These are phyloP conservation scores for Cephalopholis sonnerati DNA, from an alignment of 2,113 vertebrate species.

Conservation along the genomic window DNA sequence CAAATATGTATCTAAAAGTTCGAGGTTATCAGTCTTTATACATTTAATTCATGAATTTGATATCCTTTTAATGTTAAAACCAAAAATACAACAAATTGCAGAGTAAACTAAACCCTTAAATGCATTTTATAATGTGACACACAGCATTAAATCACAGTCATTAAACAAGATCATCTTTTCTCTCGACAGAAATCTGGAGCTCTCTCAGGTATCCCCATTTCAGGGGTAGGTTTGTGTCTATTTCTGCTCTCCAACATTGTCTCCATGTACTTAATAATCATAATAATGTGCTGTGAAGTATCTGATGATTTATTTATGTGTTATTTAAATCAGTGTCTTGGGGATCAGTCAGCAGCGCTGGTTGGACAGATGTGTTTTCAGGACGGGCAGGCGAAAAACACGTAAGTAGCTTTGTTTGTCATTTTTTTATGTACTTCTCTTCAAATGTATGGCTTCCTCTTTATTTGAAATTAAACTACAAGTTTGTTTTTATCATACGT, in stretches of 20 bases:
- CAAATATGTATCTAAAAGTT: neutral
- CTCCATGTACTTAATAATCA: neutral
- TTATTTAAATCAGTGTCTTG: conserved; percentile 68
- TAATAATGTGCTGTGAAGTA: too few species aligned
- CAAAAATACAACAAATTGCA: too few species aligned
- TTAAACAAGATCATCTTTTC: neutral
- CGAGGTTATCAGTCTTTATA: neutral
- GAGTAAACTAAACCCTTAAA: neutral
- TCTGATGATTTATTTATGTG: neutral
- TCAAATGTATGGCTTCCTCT: neutral
- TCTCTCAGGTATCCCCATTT: conserved; percentile 93
- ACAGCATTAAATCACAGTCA: neutral
- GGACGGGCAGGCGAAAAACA: conserved; percentile 96
- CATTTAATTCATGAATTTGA: neutral
- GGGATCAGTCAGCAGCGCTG: conserved; percentile 94
- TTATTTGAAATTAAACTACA: neutral
- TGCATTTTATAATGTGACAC: neutral
- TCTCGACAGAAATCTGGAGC: conserved; percentile 90
- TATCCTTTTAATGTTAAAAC: too few species aligned
- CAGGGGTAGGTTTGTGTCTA: conserved; percentile 88
- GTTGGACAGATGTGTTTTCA: conserved; percentile 97
- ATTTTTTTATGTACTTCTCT: neutral
- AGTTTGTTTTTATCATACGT: neutral
- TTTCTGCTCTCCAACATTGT: neutral
- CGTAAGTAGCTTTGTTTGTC: conserved; percentile 82